Conservation (phyloP, 2,888 invertebrate species). For the Strigamia maritima region DNA sequence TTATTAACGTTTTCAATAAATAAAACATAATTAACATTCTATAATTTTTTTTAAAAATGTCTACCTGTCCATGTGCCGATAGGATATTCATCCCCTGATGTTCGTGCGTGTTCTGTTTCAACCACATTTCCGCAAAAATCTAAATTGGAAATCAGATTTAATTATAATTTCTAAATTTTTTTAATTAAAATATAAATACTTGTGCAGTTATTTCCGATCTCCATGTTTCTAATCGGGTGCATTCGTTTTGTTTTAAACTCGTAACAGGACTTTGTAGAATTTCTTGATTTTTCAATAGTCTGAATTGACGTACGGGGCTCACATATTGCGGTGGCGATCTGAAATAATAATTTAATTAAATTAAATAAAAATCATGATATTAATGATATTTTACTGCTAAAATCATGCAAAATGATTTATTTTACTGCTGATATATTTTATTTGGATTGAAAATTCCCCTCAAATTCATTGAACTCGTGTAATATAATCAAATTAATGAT, state of each 20-base stretch:
- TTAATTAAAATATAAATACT: neutral
- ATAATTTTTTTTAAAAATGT: no score
- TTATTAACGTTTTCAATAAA: neutral
- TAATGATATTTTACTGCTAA: no score
- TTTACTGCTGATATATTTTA: no score
- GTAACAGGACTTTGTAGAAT: neutral
- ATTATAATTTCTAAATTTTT: neutral
- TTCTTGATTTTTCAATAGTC: constrained; percentile 29
- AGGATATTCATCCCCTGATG: constrained; percentile 12
- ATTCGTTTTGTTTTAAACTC: neutral
- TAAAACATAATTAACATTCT: neutral
- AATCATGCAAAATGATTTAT: no score
- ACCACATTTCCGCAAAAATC: constrained; percentile 79
- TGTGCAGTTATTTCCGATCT: constrained; percentile 70
- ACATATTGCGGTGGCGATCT: neutral
- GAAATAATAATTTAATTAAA: no score
- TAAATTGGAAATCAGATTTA: constrained; percentile 55
- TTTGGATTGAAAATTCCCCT: no score
- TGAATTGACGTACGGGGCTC: neutral
- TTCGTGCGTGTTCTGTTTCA: constrained; percentile 56
- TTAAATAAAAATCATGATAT: no score
- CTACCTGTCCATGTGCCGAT: neutral
- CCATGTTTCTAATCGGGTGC: constrained; percentile 63
- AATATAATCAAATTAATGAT: no score
- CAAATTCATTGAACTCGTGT: no score